A percentile compares a stretch with the other conserved stretches of the same genome.
These are phyloP conservation scores for Aplochiton taeniatus DNA, from an alignment of 2,797 vertebrate genomes.

Conservation along the genomic window DNA sequence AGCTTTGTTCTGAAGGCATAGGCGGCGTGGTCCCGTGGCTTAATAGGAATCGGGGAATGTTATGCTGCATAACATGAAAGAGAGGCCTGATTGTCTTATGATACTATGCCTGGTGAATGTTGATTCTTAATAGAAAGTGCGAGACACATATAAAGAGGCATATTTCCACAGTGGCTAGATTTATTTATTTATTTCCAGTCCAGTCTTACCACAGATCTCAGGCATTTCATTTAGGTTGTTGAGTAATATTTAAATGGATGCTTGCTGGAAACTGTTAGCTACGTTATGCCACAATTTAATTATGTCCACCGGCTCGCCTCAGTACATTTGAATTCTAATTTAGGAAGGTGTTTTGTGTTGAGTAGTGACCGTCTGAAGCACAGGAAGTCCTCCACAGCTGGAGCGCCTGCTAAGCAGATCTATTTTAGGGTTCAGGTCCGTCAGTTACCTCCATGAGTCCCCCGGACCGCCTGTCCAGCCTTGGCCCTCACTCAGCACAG, in stretches of 20 bases:
- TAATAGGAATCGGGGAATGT: not conserved
- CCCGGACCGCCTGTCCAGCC: not conserved
- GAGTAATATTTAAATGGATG: too few relatives aligned
- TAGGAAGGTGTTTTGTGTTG: too few relatives aligned
- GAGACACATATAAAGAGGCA: too few relatives aligned
- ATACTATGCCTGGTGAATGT: not conserved
- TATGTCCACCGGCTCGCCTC: too few relatives aligned
- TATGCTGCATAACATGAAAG: not conserved
- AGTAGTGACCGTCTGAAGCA: not conserved
- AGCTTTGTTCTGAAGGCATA: conserved; percentile 58
- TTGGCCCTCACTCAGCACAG: not conserved
- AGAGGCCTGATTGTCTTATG: not conserved
- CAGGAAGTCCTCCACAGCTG: not conserved
- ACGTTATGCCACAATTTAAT: too few relatives aligned
- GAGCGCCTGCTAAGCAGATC: not conserved
- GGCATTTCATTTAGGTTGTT: too few relatives aligned
- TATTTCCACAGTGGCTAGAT: too few relatives aligned
- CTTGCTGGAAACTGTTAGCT: too few relatives aligned
- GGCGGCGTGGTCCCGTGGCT: conserved; percentile 25
- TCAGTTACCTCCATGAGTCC: not conserved
- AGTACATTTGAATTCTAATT: too few relatives aligned
- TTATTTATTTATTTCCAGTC: too few relatives aligned
- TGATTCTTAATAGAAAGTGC: not conserved
- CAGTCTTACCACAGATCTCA: too few relatives aligned
- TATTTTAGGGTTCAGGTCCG: not conserved